A percentile compares a stretch with the other conserved stretches of the same genome.
These are phyloP conservation scores for Hystrix cristata DNA, from an alignment of 2,113 vertebrate species.

Conservation along the genomic window DNA sequence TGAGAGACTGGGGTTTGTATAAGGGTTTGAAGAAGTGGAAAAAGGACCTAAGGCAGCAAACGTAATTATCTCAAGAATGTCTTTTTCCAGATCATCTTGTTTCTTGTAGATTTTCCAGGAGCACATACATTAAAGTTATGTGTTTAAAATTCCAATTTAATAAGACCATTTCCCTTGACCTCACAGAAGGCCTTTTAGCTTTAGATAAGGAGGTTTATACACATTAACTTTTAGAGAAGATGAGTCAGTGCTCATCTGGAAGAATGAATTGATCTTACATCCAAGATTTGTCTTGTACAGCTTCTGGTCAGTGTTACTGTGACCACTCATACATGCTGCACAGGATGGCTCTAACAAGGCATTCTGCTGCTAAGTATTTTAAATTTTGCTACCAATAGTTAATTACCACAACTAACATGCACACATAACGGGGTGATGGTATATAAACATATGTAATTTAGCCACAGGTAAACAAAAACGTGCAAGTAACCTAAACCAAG, in stretches of 20 bases:
- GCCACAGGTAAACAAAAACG: slow-evolving; percentile 55
- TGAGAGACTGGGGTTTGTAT: not conserved
- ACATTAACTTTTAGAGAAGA: not conserved
- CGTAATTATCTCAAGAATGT: not conserved
- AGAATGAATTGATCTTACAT: not conserved
- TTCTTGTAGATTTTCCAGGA: not conserved
- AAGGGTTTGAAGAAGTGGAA: not conserved
- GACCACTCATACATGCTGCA: not conserved
- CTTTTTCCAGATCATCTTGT: not conserved
- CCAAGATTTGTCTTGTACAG: not conserved
- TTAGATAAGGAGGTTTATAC: not conserved
- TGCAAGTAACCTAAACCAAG: slow-evolving; percentile 67
- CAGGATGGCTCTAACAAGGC: not conserved
- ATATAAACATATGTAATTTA: slow-evolving; percentile 57
- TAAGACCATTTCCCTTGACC: not conserved
- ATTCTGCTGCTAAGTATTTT: not conserved
- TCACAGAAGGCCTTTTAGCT: not conserved
- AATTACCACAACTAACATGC: not conserved
- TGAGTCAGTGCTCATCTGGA: not conserved
- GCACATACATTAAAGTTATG: not conserved
- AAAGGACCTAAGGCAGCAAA: not conserved
- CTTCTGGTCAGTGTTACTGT: not conserved
- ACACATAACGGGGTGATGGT: slow-evolving; percentile 37
- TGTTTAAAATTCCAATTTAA: not conserved
- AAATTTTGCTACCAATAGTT: not conserved